phyloP scores from a whole-genome alignment of 2,797 vertebrate genomes.

The Stomatorhinus walkeri region DNA sequence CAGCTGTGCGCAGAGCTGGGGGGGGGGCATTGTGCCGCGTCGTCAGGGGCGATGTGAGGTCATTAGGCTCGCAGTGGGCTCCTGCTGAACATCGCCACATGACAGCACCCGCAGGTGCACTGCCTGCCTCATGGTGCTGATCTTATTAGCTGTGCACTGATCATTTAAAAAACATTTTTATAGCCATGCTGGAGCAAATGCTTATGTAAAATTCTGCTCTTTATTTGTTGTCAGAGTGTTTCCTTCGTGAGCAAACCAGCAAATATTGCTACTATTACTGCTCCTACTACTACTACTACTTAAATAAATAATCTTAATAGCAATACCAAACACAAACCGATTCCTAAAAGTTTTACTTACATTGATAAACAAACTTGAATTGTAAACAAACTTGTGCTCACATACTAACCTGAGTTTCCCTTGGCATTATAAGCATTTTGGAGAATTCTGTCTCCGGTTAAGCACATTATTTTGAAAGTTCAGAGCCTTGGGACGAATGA shows the following conservation, averaged over 20 bases:
- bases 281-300: neutral
- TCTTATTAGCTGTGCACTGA: neutral
- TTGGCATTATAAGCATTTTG: neutral
- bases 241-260: slow-evolving; percentile 38
- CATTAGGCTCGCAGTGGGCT: slow-evolving; percentile 41
- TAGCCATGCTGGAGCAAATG: neutral
- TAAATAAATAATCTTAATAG: neutral
- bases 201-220: neutral
- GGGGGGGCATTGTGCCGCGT: slow-evolving; percentile 14
- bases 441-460: neutral
- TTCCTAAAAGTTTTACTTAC: neutral
- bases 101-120: slow-evolving; percentile 24
- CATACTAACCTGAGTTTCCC: neutral
- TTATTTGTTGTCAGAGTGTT: slow-evolving; percentile 16
- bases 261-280: slow-evolving; percentile 36
- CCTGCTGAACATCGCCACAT: slow-evolving; percentile 36
- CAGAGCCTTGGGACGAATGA: neutral
- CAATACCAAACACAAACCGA: neutral
- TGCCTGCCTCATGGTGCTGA: neutral
- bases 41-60: slow-evolving; percentile 35
- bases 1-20: slow-evolving; percentile 25
- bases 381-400: neutral
- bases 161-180: neutral
- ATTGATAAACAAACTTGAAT: neutral
- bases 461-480: neutral